Percentiles rank a stretch among this genome's conserved stretches.
Evolutionary conservation across 2,888 invertebrate genomes (phyloP).

Genomic region (Micropterix aruncella): DNA sequence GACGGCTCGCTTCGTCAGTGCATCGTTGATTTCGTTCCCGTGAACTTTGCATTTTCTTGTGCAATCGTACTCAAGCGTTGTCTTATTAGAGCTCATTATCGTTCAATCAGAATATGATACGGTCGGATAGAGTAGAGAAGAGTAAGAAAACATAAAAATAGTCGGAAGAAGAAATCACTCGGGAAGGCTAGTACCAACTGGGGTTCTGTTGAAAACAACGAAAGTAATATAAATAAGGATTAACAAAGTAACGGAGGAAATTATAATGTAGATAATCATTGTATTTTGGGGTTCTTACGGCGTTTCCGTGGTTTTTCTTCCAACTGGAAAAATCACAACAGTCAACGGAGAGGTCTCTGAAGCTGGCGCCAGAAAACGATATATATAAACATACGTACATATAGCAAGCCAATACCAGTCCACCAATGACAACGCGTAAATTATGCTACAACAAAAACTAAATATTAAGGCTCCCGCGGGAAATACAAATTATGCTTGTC

Average conservation of each 20-base stretch:
- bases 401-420: too few relatives aligned
- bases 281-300: too few relatives aligned
- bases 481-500: too few relatives aligned
- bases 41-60: conserved; percentile 45
- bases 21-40: conserved; percentile 44
- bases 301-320: too few relatives aligned
- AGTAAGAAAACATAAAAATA: background rate
- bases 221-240: background rate
- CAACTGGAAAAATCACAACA: too few relatives aligned
- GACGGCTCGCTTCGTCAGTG: conserved; percentile 48
- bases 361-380: too few relatives aligned
- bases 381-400: too few relatives aligned
- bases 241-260: background rate
- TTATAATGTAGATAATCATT: background rate
- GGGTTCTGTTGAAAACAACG: background rate
- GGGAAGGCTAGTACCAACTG: background rate
- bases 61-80: conserved; percentile 36
- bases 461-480: too few relatives aligned
- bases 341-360: too few relatives aligned
- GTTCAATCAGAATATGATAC: background rate
- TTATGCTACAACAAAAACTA: too few relatives aligned
- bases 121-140: background rate
- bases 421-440: too few relatives aligned
- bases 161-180: background rate
- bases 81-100: conserved; percentile 16